phyloP scores from a whole-genome alignment of 2,797 vertebrate genomes.

The Mionectes olivaceus region DNA sequence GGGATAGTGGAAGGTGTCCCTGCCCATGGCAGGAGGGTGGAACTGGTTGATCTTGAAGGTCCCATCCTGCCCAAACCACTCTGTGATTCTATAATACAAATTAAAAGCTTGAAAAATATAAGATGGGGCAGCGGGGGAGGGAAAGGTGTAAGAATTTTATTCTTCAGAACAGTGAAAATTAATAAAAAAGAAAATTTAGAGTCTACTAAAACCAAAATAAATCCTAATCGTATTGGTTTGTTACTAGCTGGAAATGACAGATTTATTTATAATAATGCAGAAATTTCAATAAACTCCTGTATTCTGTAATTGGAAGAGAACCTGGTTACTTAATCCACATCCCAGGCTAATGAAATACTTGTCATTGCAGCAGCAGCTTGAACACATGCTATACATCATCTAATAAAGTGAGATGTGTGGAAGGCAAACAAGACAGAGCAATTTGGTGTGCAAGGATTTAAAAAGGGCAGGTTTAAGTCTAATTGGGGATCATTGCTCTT shows the following conservation, averaged over 20 bases:
- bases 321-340: conserved; percentile 30
- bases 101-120: background rate
- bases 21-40: background rate
- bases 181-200: background rate
- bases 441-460: background rate
- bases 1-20: accelerated
- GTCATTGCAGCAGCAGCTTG: conserved; percentile 29
- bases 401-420: background rate
- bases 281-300: conserved; percentile 1
- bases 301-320: conserved; percentile 40
- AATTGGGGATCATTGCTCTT: background rate
- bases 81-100: background rate
- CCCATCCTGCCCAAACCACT: background rate
- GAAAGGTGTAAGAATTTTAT: background rate
- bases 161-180: background rate
- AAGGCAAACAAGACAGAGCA: background rate
- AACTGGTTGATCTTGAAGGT: background rate
- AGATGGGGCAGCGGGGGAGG: background rate
- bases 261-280: conserved; percentile 48
- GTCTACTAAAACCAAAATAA: background rate
- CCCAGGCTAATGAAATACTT: conserved; percentile 50
- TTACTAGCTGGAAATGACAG: background rate
- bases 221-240: background rate
- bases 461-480: background rate
- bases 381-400: conserved; percentile 17